Conservation (phyloP, 2,113 vertebrate species). For the Anguilla japonica region DNA sequence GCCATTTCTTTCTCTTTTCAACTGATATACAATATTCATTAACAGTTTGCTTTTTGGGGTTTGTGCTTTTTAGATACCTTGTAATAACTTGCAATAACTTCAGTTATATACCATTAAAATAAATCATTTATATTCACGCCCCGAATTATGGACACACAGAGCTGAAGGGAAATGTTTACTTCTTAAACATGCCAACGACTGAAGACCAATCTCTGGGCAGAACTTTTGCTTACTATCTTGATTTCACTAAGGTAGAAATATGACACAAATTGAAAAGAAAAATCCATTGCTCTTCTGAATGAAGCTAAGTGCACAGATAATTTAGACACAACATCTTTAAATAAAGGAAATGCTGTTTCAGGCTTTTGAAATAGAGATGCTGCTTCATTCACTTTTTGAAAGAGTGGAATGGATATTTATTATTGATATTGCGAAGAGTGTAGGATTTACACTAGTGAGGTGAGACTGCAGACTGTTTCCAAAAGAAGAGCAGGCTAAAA, state of each 20-base stretch:
- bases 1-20: not conserved
- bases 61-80: not conserved
- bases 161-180: not conserved
- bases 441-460: not conserved
- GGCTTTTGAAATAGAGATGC: not conserved
- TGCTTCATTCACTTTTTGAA: not conserved
- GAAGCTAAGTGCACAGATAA: conserved; percentile 1
- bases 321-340: not conserved
- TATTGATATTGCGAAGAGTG: not conserved
- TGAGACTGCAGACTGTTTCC: not conserved
- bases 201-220: not conserved
- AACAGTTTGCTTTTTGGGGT: not conserved
- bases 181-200: not conserved
- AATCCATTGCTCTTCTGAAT: not conserved
- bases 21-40: not conserved
- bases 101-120: not conserved
- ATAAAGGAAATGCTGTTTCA: not conserved
- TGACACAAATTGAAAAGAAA: not conserved
- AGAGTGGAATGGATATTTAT: too few species aligned
- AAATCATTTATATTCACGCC: not conserved
- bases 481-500: not conserved
- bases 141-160: not conserved
- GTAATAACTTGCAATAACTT: not conserved
- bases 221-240: not conserved
- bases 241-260: conserved; percentile 19